phyloP scores from a whole-genome alignment of 2,113 vertebrate genomes.

The Rhinoptilus africanus region DNA sequence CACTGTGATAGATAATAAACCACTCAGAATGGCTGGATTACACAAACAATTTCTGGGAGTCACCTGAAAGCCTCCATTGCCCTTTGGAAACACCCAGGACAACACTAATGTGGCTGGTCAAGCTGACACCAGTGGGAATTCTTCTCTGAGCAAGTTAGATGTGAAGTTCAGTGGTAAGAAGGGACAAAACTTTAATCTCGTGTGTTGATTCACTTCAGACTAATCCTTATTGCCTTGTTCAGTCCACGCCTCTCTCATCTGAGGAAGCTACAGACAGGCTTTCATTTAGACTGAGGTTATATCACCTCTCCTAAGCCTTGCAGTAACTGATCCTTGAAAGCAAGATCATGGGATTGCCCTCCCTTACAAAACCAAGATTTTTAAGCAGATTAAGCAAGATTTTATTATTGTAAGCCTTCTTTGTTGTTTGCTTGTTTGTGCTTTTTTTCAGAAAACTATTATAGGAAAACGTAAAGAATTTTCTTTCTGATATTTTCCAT shows the following conservation, averaged over 20 bases:
- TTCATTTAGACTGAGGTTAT: background rate
- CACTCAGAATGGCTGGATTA: background rate
- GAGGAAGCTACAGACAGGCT: background rate
- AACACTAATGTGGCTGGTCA: background rate
- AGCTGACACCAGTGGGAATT: background rate
- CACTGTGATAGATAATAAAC: background rate
- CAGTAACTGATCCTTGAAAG: background rate
- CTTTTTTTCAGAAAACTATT: background rate
- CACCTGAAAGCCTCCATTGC: background rate
- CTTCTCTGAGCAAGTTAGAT: background rate
- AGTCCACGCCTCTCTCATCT: accelerated
- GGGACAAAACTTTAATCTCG: background rate
- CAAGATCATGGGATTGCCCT: background rate
- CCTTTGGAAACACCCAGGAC: background rate
- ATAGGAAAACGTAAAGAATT: background rate
- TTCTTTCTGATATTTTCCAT: background rate
- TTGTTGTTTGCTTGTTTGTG: background rate
- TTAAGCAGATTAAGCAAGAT: background rate
- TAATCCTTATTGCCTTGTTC: background rate
- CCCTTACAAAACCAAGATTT: background rate
- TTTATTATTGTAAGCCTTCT: background rate
- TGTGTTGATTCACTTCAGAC: background rate
- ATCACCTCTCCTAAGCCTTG: background rate
- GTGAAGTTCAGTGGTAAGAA: background rate
- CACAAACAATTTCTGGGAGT: accelerated